A percentile compares a stretch with the other conserved stretches of the same genome.
phyloP scores from a whole-genome alignment of 1,140 invertebrate species.

The Atta texana region DNA sequence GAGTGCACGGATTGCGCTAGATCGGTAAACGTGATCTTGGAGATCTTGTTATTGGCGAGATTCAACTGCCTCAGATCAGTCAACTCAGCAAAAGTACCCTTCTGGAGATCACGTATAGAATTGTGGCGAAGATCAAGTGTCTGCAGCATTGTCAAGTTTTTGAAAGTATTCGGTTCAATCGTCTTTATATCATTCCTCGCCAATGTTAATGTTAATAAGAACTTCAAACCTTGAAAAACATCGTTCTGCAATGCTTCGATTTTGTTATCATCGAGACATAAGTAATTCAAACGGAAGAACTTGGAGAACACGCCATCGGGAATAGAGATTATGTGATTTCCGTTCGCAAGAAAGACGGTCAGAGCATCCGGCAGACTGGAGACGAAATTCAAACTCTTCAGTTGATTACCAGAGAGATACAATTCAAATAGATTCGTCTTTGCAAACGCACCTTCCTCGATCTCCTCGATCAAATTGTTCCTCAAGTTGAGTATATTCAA shows the following conservation, averaged over 20 bases:
- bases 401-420: slow-evolving; percentile 64
- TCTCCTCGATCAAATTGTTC: slow-evolving; percentile 70
- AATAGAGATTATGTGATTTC: slow-evolving; percentile 71
- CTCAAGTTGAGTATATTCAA: slow-evolving; percentile 67
- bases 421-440: slow-evolving; percentile 68
- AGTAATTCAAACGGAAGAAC: slow-evolving; percentile 58
- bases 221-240: slow-evolving; percentile 67
- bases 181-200: slow-evolving; percentile 63
- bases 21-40: slow-evolving; percentile 57
- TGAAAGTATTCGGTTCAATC: slow-evolving; percentile 68
- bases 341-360: slow-evolving; percentile 52
- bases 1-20: slow-evolving; percentile 67
- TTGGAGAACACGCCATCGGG: slow-evolving; percentile 57
- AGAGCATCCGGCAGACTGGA: slow-evolving; percentile 70
- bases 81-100: slow-evolving; percentile 65
- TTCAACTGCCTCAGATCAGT: slow-evolving; percentile 67
- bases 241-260: slow-evolving; percentile 61
- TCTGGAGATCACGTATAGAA: slow-evolving; percentile 55
- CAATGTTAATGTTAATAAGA: slow-evolving; percentile 63
- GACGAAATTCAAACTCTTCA: slow-evolving; percentile 68
- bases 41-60: slow-evolving; percentile 73
- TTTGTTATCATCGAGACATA: slow-evolving; percentile 71
- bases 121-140: slow-evolving; percentile 71
- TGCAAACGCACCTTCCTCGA: slow-evolving; percentile 72
- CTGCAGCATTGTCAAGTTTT: slow-evolving; percentile 51